A percentile compares a stretch with the other conserved stretches of the same genome.
These are phyloP conservation scores for Illadopsis cleaveri DNA, from an alignment of 2,113 vertebrate genomes.

Conservation along the genomic window DNA sequence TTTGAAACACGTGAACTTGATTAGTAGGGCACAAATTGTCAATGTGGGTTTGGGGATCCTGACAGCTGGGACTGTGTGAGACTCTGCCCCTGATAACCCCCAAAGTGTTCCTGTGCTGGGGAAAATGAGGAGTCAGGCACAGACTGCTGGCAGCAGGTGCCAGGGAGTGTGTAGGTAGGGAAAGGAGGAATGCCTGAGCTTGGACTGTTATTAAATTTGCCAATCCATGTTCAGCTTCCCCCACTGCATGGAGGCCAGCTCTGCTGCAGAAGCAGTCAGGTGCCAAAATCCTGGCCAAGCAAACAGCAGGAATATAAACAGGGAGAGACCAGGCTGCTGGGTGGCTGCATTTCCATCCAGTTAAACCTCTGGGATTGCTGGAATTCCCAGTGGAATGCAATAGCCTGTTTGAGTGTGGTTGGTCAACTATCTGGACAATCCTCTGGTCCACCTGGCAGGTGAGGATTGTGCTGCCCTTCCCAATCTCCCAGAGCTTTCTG, in stretches of 20 bases:
- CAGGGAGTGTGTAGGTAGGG: not conserved
- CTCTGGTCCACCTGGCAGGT: not conserved
- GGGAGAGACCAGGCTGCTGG: not conserved
- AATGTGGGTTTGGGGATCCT: rapidly evolving
- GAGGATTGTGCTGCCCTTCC: not conserved
- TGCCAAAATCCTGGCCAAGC: not conserved
- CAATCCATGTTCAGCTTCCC: not conserved
- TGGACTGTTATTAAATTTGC: not conserved
- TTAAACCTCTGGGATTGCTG: not conserved
- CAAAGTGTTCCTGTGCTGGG: not conserved
- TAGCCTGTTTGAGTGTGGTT: too few species aligned
- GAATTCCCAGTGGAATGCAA: not conserved
- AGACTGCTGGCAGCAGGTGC: not conserved
- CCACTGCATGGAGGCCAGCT: rapidly evolving
- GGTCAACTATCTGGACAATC: not conserved
- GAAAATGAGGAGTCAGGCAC: not conserved
- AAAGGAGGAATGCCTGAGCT: not conserved
- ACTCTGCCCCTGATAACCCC: not conserved
- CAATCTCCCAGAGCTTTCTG: not conserved
- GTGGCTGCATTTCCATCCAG: not conserved
- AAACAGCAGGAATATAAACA: not conserved
- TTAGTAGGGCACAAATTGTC: not conserved
- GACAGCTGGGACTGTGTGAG: not conserved
- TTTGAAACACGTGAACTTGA: not conserved
- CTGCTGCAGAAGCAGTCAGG: not conserved